These are phyloP conservation scores for Clostera curtula DNA, from an alignment of 2,888 invertebrate genomes.

Conservation along the genomic window DNA sequence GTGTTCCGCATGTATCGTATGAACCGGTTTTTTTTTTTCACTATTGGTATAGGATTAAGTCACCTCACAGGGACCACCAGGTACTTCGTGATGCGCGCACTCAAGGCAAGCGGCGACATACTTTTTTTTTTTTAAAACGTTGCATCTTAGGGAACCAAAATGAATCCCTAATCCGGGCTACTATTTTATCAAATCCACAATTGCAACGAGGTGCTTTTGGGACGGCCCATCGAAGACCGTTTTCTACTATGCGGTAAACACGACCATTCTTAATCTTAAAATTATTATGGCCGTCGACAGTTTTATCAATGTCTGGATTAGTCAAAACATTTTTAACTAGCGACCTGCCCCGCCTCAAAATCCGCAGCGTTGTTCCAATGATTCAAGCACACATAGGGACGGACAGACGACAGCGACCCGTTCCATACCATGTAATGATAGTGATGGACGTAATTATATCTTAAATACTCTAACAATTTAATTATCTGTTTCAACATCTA, in stretches of 20 bases:
- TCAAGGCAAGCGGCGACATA: conserved; percentile 11
- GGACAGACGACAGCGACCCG: too few species aligned
- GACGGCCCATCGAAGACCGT: conserved; percentile 8
- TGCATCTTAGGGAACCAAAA: conserved; percentile 15
- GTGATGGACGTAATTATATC: conserved; percentile 2
- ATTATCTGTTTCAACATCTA: neutral
- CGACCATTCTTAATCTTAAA: neutral
- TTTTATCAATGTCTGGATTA: neutral
- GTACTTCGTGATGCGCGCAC: too few species aligned
- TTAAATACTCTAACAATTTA: conserved; percentile 3
- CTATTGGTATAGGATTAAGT: conserved; percentile 16
- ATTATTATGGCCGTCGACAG: conserved; percentile 1
- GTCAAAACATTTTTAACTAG: neutral
- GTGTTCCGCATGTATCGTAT: conserved; percentile 4
- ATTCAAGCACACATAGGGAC: too few species aligned
- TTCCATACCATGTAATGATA: too few species aligned
- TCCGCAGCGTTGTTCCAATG: too few species aligned
- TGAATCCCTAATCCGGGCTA: neutral
- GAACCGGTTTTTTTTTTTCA: conserved; percentile 12
- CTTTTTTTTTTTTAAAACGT: conserved; percentile 10
- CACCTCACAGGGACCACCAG: conserved; percentile 8
- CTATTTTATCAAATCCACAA: conserved; percentile 6
- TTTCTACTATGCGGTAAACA: neutral
- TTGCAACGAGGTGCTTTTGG: conserved; percentile 12
- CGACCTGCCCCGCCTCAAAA: too few species aligned